Evolutionary conservation across 2,113 vertebrate genomes (phyloP).

Genomic region (Sebastes fasciatus): DNA sequence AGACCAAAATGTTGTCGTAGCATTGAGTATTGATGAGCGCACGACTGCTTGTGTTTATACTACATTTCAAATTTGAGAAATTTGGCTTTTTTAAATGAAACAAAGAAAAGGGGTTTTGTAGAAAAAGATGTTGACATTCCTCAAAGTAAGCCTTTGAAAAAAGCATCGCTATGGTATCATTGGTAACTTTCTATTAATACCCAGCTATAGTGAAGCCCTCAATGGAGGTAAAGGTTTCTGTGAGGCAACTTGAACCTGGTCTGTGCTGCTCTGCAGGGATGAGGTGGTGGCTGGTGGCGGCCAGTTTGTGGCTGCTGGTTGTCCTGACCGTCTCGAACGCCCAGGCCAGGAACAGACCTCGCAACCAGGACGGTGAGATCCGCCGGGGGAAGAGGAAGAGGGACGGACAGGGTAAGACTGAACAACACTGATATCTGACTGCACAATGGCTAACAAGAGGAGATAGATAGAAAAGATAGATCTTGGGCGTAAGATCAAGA

Average conservation of each 20-base stretch:
- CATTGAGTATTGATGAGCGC: not conserved
- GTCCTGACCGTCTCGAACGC: conserved; percentile 66
- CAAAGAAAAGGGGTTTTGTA: not conserved
- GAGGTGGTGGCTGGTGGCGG: conserved; percentile 81
- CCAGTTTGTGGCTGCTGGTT: conserved; percentile 64
- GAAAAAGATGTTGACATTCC: not conserved
- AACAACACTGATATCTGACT: not conserved
- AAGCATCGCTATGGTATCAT: not conserved
- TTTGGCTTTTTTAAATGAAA: not conserved
- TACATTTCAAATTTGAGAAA: not conserved
- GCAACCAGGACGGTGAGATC: conserved; percentile 60
- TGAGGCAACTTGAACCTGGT: not conserved
- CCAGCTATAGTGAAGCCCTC: no score
- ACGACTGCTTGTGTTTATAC: not conserved
- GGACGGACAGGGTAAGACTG: conserved; percentile 61
- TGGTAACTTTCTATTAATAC: no score
- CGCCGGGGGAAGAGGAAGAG: conserved; percentile 37
- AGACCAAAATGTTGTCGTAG: not conserved
- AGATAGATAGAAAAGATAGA: not conserved
- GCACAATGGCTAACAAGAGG: not conserved
- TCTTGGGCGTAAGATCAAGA: not conserved
- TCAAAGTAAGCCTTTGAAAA: not conserved
- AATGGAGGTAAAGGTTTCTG: not conserved
- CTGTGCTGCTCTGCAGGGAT: conserved; percentile 78
- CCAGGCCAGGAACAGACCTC: conserved; percentile 39